Evolutionary conservation across 2,797 vertebrate species (phyloP).

Genomic region (Cyprinella venusta): DNA sequence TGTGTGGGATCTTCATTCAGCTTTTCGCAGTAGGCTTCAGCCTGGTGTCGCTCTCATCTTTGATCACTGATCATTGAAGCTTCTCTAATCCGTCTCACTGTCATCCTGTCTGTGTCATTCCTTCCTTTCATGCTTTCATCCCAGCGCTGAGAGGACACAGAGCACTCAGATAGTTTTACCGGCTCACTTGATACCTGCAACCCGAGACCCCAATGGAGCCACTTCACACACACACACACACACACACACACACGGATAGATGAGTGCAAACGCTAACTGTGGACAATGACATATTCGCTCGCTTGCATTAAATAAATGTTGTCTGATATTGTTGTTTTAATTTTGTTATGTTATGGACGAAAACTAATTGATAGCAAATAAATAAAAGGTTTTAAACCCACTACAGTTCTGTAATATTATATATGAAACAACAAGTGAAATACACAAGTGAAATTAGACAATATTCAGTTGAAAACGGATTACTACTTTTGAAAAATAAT

Average conservation of each 20-base stretch:
- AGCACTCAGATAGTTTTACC: slow-evolving; percentile 81
- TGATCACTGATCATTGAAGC: slow-evolving; percentile 81
- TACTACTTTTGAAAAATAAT: background rate
- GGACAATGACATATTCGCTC: background rate
- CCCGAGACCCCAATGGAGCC: slow-evolving; percentile 57
- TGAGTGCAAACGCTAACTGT: background rate
- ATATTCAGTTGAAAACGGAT: background rate
- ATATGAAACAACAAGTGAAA: background rate
- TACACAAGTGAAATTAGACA: background rate
- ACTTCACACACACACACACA: background rate
- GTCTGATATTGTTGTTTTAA: background rate
- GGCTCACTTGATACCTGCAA: slow-evolving; percentile 76
- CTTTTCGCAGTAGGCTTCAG: slow-evolving; percentile 4
- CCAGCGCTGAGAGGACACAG: slow-evolving; percentile 76
- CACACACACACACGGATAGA: background rate
- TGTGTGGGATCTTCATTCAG: slow-evolving; percentile 6
- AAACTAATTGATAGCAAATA: background rate
- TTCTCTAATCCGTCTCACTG: slow-evolving; percentile 80
- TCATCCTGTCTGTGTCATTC: slow-evolving; percentile 78
- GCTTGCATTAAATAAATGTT: background rate
- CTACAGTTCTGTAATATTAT: background rate
- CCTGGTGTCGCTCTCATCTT: slow-evolving; percentile 67
- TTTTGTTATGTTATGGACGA: background rate
- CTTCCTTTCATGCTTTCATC: slow-evolving; percentile 79
- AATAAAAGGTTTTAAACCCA: no score